Conservation (phyloP, 2,888 invertebrate genomes). For the Leucozona laternaria region DNA sequence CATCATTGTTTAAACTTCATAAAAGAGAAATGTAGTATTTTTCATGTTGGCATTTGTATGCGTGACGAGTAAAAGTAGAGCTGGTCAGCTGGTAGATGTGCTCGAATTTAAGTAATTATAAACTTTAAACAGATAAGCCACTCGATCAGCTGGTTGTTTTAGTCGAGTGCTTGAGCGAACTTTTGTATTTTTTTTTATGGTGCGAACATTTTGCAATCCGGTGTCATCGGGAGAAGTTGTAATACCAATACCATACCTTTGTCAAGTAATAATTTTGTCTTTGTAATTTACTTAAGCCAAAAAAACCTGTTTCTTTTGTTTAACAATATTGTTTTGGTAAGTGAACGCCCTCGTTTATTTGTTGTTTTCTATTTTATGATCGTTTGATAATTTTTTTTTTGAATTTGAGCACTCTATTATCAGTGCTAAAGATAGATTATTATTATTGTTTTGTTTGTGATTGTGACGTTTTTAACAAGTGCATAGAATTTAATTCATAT, state of each 20-base stretch:
- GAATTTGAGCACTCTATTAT: neutral
- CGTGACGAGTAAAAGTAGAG: neutral
- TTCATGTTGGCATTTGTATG: neutral
- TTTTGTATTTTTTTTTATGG: neutral
- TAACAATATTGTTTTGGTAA: constrained; percentile 11
- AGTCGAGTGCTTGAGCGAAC: neutral
- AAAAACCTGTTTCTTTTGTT: neutral
- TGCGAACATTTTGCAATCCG: constrained; percentile 3
- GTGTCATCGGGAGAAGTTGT: constrained; percentile 20
- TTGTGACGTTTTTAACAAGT: neutral
- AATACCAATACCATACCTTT: neutral
- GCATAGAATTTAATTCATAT: neutral
- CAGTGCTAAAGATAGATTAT: neutral
- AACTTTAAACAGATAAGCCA: neutral
- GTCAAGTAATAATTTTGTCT: neutral
- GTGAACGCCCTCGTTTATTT: neutral
- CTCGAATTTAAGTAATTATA: no score
- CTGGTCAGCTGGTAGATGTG: no score
- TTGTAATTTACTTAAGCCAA: neutral
- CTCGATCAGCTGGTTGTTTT: constrained; percentile 11
- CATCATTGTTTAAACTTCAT: neutral
- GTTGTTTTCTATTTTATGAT: neutral
- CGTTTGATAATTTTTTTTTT: neutral
- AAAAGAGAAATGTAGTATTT: neutral
- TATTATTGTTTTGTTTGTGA: neutral